phyloP scores from a whole-genome alignment of 2,113 vertebrate genomes.

The Cyprinodon variegatus region DNA sequence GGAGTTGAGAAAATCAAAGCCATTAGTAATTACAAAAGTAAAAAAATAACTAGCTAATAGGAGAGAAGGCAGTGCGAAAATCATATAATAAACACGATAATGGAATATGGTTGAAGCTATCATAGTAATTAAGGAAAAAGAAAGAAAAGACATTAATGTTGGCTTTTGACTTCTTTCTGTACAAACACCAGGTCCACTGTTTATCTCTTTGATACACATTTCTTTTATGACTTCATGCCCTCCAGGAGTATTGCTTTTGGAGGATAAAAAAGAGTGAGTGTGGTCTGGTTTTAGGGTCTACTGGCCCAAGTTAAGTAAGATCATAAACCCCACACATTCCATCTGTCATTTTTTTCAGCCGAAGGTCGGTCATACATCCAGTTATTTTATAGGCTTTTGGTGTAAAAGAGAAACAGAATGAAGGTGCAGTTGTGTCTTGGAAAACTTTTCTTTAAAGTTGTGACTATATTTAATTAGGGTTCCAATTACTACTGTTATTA shows the following conservation, averaged over 20 bases:
- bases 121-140: conserved; percentile 23
- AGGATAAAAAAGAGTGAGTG: conserved; percentile 51
- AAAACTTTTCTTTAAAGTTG: not conserved
- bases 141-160: conserved; percentile 25
- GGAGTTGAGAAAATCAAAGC: conserved; percentile 12
- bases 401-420: conserved; percentile 3
- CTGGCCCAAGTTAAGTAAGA: conserved; percentile 43
- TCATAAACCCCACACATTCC: conserved; percentile 52
- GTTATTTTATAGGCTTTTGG: conserved; percentile 15
- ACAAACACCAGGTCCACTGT: conserved; percentile 22
- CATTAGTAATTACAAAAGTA: conserved; percentile 12
- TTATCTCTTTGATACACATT: conserved; percentile 54
- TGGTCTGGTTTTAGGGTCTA: conserved; percentile 40
- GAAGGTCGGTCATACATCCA: conserved; percentile 48
- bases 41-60: conserved; percentile 26
- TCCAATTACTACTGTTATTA: conserved; percentile 4
- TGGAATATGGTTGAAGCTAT: conserved; percentile 23
- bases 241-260: conserved; percentile 37
- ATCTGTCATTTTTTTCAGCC: conserved; percentile 73
- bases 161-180: not conserved
- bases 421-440: not conserved
- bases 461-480: conserved; percentile 24
- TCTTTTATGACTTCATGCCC: conserved; percentile 45
- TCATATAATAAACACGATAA: not conserved
- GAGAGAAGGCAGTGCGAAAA: conserved; percentile 10